A percentile compares a stretch with the other conserved stretches of the same genome.
These are phyloP conservation scores for Clarias platycephalus DNA, from an alignment of 2,797 vertebrate species.

Conservation along the genomic window DNA sequence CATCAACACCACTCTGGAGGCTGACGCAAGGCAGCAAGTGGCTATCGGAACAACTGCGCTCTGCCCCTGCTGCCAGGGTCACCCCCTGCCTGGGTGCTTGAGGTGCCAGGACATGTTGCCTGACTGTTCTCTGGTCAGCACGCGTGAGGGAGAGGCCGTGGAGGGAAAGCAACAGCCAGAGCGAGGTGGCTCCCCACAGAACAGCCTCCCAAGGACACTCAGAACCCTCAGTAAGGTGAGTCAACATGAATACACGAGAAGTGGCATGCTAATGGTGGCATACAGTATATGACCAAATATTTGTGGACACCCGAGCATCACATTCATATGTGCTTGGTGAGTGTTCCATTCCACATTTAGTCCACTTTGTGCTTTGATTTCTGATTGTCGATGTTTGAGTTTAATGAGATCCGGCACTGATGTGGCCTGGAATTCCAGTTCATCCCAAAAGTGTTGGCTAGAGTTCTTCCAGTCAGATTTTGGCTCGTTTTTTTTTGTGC, in stretches of 20 bases:
- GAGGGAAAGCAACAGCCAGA: conserved; percentile 61
- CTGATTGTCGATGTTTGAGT: too few relatives aligned
- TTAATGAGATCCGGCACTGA: too few relatives aligned
- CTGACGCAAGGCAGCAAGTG: conserved; percentile 74
- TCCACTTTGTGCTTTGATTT: background rate
- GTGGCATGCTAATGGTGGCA: background rate
- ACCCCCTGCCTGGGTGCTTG: conserved; percentile 72
- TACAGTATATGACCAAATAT: background rate
- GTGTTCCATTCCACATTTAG: background rate
- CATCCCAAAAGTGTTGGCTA: too few relatives aligned
- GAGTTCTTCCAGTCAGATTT: too few relatives aligned
- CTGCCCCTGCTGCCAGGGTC: conserved; percentile 30
- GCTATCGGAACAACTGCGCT: conserved; percentile 26
- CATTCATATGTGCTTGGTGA: background rate
- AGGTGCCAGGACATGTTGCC: conserved; percentile 79
- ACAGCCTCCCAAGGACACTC: conserved; percentile 76
- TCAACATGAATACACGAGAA: background rate
- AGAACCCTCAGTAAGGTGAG: conserved; percentile 87
- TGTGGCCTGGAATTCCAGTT: too few relatives aligned
- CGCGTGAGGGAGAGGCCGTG: conserved; percentile 66
- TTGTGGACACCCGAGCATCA: background rate
- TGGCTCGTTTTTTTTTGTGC: background rate
- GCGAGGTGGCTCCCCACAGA: conserved; percentile 68
- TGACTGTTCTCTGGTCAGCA: conserved; percentile 66
- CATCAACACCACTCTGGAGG: conserved; percentile 85